Evolutionary conservation across 1,140 invertebrate species (phyloP).

Genomic region (Melitaea cinxia): DNA sequence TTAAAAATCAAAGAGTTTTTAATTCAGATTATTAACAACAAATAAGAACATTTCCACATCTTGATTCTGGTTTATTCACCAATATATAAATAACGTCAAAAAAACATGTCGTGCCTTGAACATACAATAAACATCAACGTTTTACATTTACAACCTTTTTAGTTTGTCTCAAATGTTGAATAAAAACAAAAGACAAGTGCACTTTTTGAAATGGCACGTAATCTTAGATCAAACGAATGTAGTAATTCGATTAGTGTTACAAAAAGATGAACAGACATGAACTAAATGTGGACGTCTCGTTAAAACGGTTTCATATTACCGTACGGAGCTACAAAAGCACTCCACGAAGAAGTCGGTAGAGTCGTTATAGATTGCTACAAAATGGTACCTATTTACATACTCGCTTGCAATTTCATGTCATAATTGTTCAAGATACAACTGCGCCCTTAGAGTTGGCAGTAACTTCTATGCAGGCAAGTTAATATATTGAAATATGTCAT

Average conservation of each 20-base stretch:
- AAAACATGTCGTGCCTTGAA: no score
- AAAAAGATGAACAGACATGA: constrained; percentile 37
- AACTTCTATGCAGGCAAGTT: neutral
- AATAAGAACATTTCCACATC: no score
- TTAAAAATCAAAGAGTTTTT: no score
- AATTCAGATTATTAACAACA: neutral
- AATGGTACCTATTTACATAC: constrained; percentile 32
- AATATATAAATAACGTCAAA: no score
- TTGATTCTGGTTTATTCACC: no score
- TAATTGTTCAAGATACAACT: constrained; percentile 32
- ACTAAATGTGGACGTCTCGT: constrained; percentile 43
- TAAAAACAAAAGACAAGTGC: constrained; percentile 25
- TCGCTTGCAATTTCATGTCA: constrained; percentile 30
- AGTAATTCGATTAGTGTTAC: constrained; percentile 38
- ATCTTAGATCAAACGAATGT: constrained; percentile 37
- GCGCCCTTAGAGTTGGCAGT: constrained; percentile 4
- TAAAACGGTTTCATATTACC: constrained; percentile 46
- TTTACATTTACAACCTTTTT: neutral
- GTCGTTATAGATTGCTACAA: constrained; percentile 30
- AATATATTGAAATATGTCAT: no score
- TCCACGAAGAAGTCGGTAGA: constrained; percentile 23
- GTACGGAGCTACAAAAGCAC: constrained; percentile 35
- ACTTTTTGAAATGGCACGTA: constrained; percentile 31
- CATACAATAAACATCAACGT: neutral
- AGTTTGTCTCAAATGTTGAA: neutral